These are phyloP conservation scores for Hesperia comma DNA, from an alignment of 2,888 invertebrate genomes.

Conservation along the genomic window DNA sequence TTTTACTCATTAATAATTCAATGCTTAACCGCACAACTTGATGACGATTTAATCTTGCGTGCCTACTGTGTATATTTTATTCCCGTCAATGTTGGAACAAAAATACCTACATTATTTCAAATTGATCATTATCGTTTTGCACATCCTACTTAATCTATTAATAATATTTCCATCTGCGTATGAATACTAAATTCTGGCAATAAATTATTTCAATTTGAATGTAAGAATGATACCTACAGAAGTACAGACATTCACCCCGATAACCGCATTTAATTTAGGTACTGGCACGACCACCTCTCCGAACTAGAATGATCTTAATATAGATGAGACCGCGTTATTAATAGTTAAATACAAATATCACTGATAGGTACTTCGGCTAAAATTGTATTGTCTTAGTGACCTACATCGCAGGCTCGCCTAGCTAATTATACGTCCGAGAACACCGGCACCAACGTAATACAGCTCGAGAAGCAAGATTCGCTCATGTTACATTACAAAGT, in stretches of 20 bases:
- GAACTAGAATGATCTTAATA: not conserved
- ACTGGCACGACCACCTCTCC: no score
- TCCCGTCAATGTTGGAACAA: no score
- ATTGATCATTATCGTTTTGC: no score
- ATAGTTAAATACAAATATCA: conserved; percentile 8
- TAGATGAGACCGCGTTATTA: not conserved
- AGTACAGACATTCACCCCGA: no score
- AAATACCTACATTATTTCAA: no score
- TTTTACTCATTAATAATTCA: no score
- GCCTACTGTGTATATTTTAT: no score
- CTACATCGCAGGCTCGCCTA: conserved; percentile 21
- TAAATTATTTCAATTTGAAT: not conserved
- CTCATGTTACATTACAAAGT: conserved; percentile 29
- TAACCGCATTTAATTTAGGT: no score
- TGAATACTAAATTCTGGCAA: not conserved
- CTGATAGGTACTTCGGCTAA: conserved; percentile 6
- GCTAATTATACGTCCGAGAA: conserved; percentile 32
- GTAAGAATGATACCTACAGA: not conserved
- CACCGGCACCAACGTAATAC: conserved; percentile 19
- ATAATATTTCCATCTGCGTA: no score
- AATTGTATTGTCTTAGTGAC: conserved; percentile 28
- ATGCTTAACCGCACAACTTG: no score
- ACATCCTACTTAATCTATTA: no score
- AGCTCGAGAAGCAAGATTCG: conserved; percentile 21
- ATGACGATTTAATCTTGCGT: no score